Evolutionary conservation across 1,140 invertebrate species (phyloP), one percentile per base, ranked within the genome.

Genomic region (Saxidomus purpurata): DNA sequence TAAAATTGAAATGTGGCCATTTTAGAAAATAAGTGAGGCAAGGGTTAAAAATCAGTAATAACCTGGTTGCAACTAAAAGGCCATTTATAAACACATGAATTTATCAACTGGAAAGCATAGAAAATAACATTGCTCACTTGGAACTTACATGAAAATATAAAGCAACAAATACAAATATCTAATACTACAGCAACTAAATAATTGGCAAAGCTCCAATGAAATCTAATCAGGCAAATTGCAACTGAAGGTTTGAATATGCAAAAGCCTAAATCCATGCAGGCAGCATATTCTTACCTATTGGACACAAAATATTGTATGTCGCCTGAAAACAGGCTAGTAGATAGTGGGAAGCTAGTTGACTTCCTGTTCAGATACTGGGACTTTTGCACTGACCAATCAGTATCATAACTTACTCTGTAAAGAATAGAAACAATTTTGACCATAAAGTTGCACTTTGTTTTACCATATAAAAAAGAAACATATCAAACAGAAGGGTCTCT

Each of bases 201-300:
- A n/a, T n/a, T 61, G 55, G 55, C 55, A 61, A n/a, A 61, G 25
- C 19, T n/a, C 19, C 25, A 3, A 22, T 61, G 6, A 6, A 61
- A 61, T 61, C 19, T n/a, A 61, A n/a, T 22, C 25, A 31, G 31
- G 63, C 63, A 67, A 67, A 67, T 15, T 31, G 63, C 55, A 67
- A 67, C n/a, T 11, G n/a, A 76, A 49, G 38, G 38, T 11, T 76
- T 43, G 71, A 47, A 76, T 43, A 76, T 43, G 71, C 38, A 76
- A 47, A 40, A 76, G 71, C 71, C 71, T 43, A n/a, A 25, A 47
- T 28, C 25, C 38, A 76, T 76, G 71, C 71, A 40, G 71, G 71
- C 31, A 76, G 67, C 67, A 71, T 76, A 43, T 43, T 43, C 71
- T 76, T 76, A 76, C 71, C 71, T 76, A 76, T 76, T 76, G 22